Evolutionary conservation across 2,888 invertebrate species (phyloP).

Genomic region (Drosophila atripex): DNA sequence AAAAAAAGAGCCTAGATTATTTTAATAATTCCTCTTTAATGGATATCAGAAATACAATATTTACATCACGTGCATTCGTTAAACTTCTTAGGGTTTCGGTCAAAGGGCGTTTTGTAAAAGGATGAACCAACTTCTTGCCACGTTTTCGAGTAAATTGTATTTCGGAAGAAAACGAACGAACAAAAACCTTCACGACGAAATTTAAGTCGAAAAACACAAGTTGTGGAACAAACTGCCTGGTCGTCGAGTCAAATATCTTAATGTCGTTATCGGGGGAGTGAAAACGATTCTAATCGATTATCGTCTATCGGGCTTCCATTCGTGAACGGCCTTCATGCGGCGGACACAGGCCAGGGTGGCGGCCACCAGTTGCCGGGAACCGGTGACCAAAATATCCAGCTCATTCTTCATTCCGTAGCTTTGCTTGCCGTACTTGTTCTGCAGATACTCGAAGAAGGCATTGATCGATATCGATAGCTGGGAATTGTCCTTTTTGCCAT

Average conservation of each 20-base stretch:
- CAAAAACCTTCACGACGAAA: conserved; percentile 28
- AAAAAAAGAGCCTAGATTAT: neutral
- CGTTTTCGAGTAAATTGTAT: conserved; percentile 6
- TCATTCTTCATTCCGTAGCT: conserved; percentile 66
- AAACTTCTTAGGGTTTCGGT: neutral
- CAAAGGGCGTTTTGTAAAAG: neutral
- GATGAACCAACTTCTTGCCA: neutral
- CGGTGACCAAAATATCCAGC: conserved; percentile 64
- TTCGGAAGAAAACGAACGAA: conserved; percentile 24
- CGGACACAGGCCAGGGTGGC: conserved; percentile 52
- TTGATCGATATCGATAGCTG: conserved; percentile 54
- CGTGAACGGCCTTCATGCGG: conserved; percentile 39
- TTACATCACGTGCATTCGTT: conserved; percentile 1
- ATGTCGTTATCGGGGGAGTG: neutral
- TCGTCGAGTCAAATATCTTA: neutral
- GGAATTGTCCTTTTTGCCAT: conserved; percentile 56
- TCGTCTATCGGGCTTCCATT: neutral
- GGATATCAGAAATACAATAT: neutral
- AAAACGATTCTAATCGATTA: neutral
- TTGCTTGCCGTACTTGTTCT: conserved; percentile 59
- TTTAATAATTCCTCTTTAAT: conserved; percentile 1
- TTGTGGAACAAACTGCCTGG: neutral
- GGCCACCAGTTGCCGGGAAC: conserved; percentile 62
- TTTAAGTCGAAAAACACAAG: conserved; percentile 19
- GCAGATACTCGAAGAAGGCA: conserved; percentile 60